Base-by-base conservation (phyloP, 2,888 invertebrate species). In the Scaptomyza tumidula region DNA sequence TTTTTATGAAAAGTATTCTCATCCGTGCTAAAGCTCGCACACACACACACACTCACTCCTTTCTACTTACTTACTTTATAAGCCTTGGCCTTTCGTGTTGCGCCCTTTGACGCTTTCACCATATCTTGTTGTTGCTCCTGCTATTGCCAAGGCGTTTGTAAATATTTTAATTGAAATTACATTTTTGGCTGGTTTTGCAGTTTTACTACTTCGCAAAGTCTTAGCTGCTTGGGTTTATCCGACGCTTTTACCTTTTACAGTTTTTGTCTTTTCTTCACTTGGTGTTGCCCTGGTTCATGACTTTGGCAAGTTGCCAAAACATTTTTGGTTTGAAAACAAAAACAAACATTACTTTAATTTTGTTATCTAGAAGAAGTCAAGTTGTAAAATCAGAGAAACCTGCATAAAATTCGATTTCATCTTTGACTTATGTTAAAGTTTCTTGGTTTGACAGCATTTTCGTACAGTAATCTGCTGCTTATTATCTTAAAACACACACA, bases 91-190 rank as follows among this genome's bases (percentile, higher is more conserved):
- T 46, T 49, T 53, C 16, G 57, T 53, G 46, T 57, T 39, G 63
- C 55, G 71, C 67, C 71, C 81, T 88, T 78, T 78, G 77, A 80
- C 85, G 63, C 75, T 62, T 46, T 46, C 55, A 29, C 48, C 52
- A 67, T 63, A 78, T 80, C 70, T 71, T 35, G 62, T 88, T 86
- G 45, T 41, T 14, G 37, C 6, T 39, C n/a, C n/a, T 39, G 37
- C 29, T 43, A 46, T 52, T 64, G 60, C 68, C 61, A 69, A 79
- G 73, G 67, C 77, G 63, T 74, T 73, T 74, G 76, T 66, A 71
- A 75, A 76, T 76, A 87, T 87, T 88, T 88, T 86, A 87, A 88
- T 88, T 85, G 86, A 88, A 88, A 85, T 84, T 79, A 73, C 71
- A 75, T 73, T 84, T 41, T 84, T 62, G 73, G 72, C 83, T 70